A percentile compares a stretch with the other conserved stretches of the same genome.
phyloP scores from a whole-genome alignment of 1,140 invertebrate species.

The Drosophila serrata region DNA sequence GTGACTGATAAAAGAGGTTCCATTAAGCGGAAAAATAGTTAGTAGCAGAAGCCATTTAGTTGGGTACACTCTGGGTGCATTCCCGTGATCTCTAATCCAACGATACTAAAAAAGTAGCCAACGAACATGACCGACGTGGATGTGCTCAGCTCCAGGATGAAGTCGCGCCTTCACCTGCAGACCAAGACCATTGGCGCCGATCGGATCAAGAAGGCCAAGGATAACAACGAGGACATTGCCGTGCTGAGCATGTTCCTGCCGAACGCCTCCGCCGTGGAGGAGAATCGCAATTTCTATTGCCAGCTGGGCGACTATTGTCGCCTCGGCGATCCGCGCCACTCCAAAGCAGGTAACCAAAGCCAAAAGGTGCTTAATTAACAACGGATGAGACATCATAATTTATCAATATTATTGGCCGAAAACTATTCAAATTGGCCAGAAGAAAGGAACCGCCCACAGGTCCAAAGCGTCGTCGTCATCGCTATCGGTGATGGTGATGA shows the following conservation, averaged over 20 bases:
- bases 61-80: slow-evolving; percentile 45
- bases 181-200: slow-evolving; percentile 92
- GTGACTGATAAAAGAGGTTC: slow-evolving; percentile 51
- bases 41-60: slow-evolving; percentile 14
- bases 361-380: slow-evolving; percentile 50
- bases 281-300: slow-evolving; percentile 92
- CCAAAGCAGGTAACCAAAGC: slow-evolving; percentile 89
- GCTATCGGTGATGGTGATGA: slow-evolving; percentile 16
- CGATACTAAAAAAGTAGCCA: slow-evolving; percentile 4
- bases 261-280: slow-evolving; percentile 88
- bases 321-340: slow-evolving; percentile 91
- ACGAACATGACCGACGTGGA: slow-evolving; percentile 89
- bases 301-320: slow-evolving; percentile 90
- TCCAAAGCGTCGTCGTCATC: slow-evolving; percentile 39
- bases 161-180: slow-evolving; percentile 89
- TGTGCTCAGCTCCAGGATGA: slow-evolving; percentile 91
- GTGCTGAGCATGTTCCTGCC: slow-evolving; percentile 93
- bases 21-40: not conserved
- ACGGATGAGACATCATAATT: slow-evolving; percentile 75
- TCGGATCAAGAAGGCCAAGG: slow-evolving; percentile 90
- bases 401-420: slow-evolving; percentile 75
- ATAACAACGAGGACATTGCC: slow-evolving; percentile 94
- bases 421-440: slow-evolving; percentile 52
- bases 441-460: slow-evolving; percentile 63
- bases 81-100: not conserved